Conservation (phyloP, 2,888 invertebrate genomes). For the Idaea biselata region DNA sequence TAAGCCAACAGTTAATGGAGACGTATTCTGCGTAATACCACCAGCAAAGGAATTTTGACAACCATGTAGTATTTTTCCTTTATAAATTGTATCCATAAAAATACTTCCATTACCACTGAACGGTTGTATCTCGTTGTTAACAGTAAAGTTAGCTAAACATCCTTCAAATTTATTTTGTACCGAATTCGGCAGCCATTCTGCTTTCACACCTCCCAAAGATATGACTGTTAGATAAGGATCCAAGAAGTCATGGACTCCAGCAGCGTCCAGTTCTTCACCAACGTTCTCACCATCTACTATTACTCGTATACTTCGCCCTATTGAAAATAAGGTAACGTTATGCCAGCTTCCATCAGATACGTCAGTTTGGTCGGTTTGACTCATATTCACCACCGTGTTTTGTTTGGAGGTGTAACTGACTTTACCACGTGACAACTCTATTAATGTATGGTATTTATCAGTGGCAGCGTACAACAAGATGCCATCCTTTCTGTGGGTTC, state of each 20-base stretch:
- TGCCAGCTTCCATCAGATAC: slow-evolving; percentile 94
- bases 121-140: slow-evolving; percentile 94
- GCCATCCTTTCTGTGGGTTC: slow-evolving; percentile 89
- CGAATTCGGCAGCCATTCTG: slow-evolving; percentile 80
- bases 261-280: slow-evolving; percentile 92
- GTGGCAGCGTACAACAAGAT: slow-evolving; percentile 92
- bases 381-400: slow-evolving; percentile 91
- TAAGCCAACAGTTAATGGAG: slow-evolving; percentile 95
- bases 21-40: slow-evolving; percentile 88
- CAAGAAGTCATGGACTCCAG: slow-evolving; percentile 93
- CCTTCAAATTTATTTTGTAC: slow-evolving; percentile 88
- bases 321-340: slow-evolving; percentile 88
- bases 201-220: slow-evolving; percentile 88
- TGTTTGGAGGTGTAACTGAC: slow-evolving; percentile 90
- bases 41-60: slow-evolving; percentile 89
- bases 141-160: slow-evolving; percentile 92
- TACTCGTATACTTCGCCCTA: slow-evolving; percentile 85
- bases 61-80: slow-evolving; percentile 87
- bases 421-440: slow-evolving; percentile 88
- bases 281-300: slow-evolving; percentile 85
- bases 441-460: slow-evolving; percentile 91
- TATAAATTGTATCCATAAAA: slow-evolving; percentile 84
- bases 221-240: slow-evolving; percentile 93
- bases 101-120: slow-evolving; percentile 93
- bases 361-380: slow-evolving; percentile 80